Conservation (phyloP, 2,888 invertebrate species). For the Meandrusa payeni region DNA sequence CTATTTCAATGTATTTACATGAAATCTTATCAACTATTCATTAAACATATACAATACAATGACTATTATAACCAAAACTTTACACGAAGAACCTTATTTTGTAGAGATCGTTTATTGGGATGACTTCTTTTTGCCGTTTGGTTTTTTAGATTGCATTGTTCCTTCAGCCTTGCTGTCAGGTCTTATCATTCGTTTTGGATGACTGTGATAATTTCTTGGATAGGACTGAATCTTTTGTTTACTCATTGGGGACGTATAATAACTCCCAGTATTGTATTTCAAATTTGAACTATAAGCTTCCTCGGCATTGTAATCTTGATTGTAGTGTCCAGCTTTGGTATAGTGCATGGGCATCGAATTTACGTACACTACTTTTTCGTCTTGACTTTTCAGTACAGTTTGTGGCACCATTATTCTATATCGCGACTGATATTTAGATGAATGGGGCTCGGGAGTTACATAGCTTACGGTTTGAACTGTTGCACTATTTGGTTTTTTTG, state of each 20-base stretch:
- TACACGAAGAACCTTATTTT: constrained; percentile 21
- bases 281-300: too few relatives aligned
- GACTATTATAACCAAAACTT: constrained; percentile 12
- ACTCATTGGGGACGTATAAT: constrained; percentile 48
- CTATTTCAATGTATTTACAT: too few relatives aligned
- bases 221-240: constrained; percentile 45
- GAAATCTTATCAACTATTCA: too few relatives aligned
- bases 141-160: constrained; percentile 37
- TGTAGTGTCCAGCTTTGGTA: constrained; percentile 36
- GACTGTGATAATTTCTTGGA: constrained; percentile 63
- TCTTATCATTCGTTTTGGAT: constrained; percentile 63
- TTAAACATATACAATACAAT: too few relatives aligned
- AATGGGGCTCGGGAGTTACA: constrained; percentile 61
- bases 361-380: constrained; percentile 65
- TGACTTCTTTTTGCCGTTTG: constrained; percentile 47
- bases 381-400: constrained; percentile 53
- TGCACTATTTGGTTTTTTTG: constrained; percentile 39
- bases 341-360: constrained; percentile 56
- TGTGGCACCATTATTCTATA: constrained; percentile 72
- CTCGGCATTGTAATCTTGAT: constrained; percentile 50
- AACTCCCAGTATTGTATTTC: constrained; percentile 50
- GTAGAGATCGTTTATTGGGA: constrained; percentile 28
- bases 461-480: constrained; percentile 63
- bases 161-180: constrained; percentile 45
- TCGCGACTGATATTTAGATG: constrained; percentile 60